These are phyloP conservation scores for Dusona sp. DNA, from an alignment of 2,888 invertebrate species.

Conservation along the genomic window DNA sequence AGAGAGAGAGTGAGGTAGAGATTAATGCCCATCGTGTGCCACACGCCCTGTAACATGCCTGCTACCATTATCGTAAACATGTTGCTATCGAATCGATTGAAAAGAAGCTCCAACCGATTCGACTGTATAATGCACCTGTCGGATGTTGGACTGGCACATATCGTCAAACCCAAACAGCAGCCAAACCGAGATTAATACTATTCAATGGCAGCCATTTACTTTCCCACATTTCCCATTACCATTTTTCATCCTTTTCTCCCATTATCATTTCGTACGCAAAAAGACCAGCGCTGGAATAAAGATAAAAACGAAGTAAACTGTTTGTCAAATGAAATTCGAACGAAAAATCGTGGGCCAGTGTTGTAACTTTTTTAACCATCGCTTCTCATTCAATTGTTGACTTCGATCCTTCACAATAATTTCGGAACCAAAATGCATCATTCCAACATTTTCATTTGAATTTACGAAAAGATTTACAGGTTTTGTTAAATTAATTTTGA, in stretches of 20 bases:
- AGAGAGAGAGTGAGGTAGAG: constrained; percentile 31
- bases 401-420: background rate
- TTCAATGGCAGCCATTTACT: background rate
- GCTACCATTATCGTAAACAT: constrained; percentile 74
- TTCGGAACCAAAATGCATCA: too few species aligned
- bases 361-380: background rate
- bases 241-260: background rate
- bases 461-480: too few species aligned
- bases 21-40: constrained; percentile 61
- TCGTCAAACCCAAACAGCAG: background rate
- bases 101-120: constrained; percentile 62
- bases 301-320: background rate
- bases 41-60: constrained; percentile 49
- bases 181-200: background rate
- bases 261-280: background rate
- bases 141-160: constrained; percentile 9
- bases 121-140: constrained; percentile 26
- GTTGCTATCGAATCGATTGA: constrained; percentile 73
- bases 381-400: too few species aligned
- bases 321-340: background rate
- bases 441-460: too few species aligned
- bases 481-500: too few species aligned
- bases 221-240: background rate
- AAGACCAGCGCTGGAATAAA: background rate
- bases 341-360: background rate